phyloP scores from a whole-genome alignment of 1,140 invertebrate genomes.

The Eubasilissa regina region DNA sequence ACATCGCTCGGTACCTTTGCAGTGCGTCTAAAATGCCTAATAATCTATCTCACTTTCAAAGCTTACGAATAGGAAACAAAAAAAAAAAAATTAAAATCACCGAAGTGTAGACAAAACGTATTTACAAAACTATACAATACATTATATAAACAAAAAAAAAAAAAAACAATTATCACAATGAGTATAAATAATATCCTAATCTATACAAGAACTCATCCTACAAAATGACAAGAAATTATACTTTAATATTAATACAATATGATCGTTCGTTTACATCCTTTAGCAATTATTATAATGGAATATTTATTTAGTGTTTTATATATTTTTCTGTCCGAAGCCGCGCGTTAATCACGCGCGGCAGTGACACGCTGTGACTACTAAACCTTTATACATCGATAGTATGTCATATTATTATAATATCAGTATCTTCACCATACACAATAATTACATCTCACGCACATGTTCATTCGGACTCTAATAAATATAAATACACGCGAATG shows the following conservation, averaged over 20 bases:
- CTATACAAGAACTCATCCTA: conserved; percentile 25
- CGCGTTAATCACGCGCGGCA: conserved; percentile 27
- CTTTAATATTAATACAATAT: background rate
- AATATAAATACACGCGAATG: background rate
- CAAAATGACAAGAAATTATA: conserved; percentile 16
- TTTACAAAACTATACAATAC: conserved; percentile 37
- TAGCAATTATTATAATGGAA: conserved; percentile 39
- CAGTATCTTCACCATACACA: conserved; percentile 2
- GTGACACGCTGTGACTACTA: conserved; percentile 16
- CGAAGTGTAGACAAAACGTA: conserved; percentile 9
- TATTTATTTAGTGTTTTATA: conserved; percentile 35
- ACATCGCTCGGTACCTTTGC: conserved; percentile 37
- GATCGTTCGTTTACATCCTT: conserved; percentile 16
- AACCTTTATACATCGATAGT: conserved; percentile 23
- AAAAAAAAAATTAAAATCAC: background rate
- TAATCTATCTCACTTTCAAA: background rate
- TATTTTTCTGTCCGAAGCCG: conserved; percentile 24
- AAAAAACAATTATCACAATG: conserved; percentile 42
- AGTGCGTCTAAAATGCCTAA: conserved; percentile 38
- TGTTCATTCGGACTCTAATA: background rate
- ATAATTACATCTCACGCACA: too few relatives aligned
- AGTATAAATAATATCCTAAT: conserved; percentile 32
- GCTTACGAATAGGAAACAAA: conserved; percentile 4
- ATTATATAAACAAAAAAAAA: conserved; percentile 38
- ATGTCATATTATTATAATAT: conserved; percentile 17